A percentile compares a stretch with the other conserved stretches of the same genome.
These are phyloP conservation scores for Acanthurus tractus DNA, from an alignment of 2,797 vertebrate species.

Conservation along the genomic window DNA sequence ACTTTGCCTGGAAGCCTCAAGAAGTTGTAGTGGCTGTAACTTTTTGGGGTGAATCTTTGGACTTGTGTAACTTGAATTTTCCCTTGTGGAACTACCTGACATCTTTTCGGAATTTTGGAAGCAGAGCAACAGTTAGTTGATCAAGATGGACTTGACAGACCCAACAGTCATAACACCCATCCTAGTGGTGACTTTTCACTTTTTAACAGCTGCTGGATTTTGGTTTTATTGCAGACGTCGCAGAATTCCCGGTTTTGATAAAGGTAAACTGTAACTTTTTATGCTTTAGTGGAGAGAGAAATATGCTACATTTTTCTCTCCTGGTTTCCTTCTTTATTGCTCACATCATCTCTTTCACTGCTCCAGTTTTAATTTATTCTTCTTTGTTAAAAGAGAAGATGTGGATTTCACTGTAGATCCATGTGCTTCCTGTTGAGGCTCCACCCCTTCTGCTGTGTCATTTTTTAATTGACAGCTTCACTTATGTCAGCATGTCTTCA, in stretches of 20 bases:
- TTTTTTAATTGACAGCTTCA: neutral
- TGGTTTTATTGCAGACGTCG: conserved; percentile 79
- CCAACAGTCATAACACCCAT: conserved; percentile 72
- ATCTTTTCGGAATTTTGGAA: neutral
- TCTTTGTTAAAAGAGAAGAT: neutral
- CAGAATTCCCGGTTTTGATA: neutral
- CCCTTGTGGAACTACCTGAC: no score
- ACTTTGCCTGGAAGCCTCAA: neutral
- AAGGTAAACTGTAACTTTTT: conserved; percentile 61
- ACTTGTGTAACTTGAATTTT: no score
- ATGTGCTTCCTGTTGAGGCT: conserved; percentile 69
- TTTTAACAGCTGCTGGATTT: conserved; percentile 81
- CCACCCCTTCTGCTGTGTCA: conserved; percentile 56
- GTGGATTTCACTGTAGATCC: conserved; percentile 1
- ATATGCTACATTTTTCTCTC: neutral
- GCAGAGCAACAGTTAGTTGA: neutral
- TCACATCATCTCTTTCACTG: neutral
- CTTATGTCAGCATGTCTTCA: conserved; percentile 2
- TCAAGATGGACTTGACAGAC: conserved; percentile 75
- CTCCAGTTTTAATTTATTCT: neutral
- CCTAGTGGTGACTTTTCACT: conserved; percentile 80
- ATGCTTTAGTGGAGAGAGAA: neutral
- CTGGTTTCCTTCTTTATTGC: neutral
- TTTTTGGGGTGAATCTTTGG: no score
- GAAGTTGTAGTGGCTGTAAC: no score